phyloP scores from a whole-genome alignment of 2,797 vertebrate genomes.

The Enteromius viviparus region DNA sequence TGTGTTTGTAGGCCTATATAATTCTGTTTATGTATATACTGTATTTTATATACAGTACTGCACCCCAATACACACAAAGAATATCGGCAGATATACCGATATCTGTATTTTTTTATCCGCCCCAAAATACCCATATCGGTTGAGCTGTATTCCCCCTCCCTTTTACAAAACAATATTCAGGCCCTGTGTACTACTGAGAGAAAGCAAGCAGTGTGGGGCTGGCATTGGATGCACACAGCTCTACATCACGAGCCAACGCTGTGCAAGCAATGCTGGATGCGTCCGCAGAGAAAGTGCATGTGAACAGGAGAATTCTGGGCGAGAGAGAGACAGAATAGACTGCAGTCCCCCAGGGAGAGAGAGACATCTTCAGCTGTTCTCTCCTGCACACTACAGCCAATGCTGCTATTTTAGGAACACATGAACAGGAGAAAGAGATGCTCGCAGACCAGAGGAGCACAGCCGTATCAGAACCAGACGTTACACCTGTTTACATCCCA shows the following conservation, averaged over 20 bases:
- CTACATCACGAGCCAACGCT: background rate
- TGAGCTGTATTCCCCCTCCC: too few species aligned
- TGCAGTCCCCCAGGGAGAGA: slow-evolving; percentile 8
- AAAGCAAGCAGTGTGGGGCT: background rate
- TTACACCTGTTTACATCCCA: background rate
- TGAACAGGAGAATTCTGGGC: slow-evolving; percentile 16
- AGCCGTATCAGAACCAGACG: background rate
- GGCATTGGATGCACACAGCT: slow-evolving; percentile 1
- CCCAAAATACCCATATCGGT: too few species aligned
- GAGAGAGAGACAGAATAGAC: slow-evolving; percentile 32
- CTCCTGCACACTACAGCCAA: slow-evolving; percentile 4
- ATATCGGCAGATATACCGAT: too few species aligned
- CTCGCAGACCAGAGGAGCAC: background rate
- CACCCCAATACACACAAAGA: too few species aligned
- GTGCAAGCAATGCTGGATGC: background rate
- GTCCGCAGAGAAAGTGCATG: background rate
- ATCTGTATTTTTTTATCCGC: too few species aligned
- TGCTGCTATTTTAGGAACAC: slow-evolving; percentile 39
- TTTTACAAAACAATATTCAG: too few species aligned
- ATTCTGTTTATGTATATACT: too few species aligned
- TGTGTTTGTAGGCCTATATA: too few species aligned
- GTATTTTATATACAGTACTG: too few species aligned
- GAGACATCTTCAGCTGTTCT: slow-evolving; percentile 38
- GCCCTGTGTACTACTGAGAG: background rate
- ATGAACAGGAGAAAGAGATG: background rate